Conservation (phyloP, 1,140 invertebrate species). For the Drosophila athabasca region DNA sequence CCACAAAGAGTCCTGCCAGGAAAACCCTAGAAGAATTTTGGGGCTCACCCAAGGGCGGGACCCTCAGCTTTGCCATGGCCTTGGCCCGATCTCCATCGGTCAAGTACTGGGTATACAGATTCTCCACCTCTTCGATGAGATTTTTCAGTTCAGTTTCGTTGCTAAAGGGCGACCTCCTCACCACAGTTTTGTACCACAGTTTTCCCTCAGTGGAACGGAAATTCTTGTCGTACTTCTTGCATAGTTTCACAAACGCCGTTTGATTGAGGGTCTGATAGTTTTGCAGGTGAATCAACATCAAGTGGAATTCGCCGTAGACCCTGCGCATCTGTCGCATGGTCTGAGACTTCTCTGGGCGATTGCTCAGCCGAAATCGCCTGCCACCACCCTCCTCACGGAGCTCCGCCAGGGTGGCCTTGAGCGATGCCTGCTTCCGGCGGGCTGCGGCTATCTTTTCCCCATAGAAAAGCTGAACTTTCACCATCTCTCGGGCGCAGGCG, state of each 20-base stretch:
- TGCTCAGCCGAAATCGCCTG: constrained; percentile 14
- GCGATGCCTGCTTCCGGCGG: not conserved
- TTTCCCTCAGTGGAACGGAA: constrained; percentile 16
- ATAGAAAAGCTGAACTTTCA: not conserved
- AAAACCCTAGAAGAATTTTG: constrained; percentile 86
- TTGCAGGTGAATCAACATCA: constrained; percentile 95
- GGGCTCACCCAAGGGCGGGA: constrained; percentile 88
- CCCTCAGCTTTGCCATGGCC: constrained; percentile 89
- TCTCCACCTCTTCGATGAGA: constrained; percentile 84
- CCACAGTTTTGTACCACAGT: constrained; percentile 28
- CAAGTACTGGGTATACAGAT: constrained; percentile 86
- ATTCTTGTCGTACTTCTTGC: constrained; percentile 98
- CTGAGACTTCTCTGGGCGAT: not conserved
- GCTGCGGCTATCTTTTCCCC: not conserved
- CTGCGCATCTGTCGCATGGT: constrained; percentile 85
- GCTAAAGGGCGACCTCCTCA: not conserved
- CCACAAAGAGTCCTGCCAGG: constrained; percentile 86
- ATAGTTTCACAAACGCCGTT: constrained; percentile 98
- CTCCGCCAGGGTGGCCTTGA: not conserved
- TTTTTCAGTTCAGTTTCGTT: not conserved
- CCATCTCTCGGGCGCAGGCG: not conserved
- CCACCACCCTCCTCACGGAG: not conserved
- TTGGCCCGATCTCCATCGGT: constrained; percentile 88
- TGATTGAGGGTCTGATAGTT: constrained; percentile 97
- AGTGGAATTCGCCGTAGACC: constrained; percentile 99